phyloP scores from a whole-genome alignment of 2,113 vertebrate genomes.

The Seriola dumerili region DNA sequence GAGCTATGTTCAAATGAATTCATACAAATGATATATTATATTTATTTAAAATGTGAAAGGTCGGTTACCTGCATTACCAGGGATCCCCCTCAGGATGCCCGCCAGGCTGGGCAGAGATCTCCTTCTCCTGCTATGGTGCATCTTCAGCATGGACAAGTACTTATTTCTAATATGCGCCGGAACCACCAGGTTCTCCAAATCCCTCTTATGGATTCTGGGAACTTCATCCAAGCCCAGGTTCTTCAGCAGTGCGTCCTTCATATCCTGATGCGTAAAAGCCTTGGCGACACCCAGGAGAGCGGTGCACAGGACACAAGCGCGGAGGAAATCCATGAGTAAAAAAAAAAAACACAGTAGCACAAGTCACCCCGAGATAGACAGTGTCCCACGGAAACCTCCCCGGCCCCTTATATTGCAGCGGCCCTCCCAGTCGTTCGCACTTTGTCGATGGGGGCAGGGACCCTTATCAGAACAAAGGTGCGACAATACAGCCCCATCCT shows the following conservation, averaged over 20 bases:
- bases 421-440: slow-evolving; percentile 88
- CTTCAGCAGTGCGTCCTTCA: slow-evolving; percentile 88
- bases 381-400: slow-evolving; percentile 55
- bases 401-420: slow-evolving; percentile 79
- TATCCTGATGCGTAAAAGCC: slow-evolving; percentile 85
- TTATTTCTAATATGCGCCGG: slow-evolving; percentile 89
- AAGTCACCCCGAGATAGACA: slow-evolving; percentile 53
- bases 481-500: slow-evolving; percentile 84
- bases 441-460: slow-evolving; percentile 84
- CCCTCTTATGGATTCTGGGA: slow-evolving; percentile 87
- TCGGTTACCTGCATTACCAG: slow-evolving; percentile 88
- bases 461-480: slow-evolving; percentile 83
- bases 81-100: slow-evolving; percentile 90
- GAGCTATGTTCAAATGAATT: background rate
- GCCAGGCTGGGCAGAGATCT: slow-evolving; percentile 90
- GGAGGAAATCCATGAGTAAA: slow-evolving; percentile 78
- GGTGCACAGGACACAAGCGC: slow-evolving; percentile 72
- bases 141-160: slow-evolving; percentile 90
- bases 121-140: slow-evolving; percentile 88
- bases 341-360: slow-evolving; percentile 35
- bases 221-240: slow-evolving; percentile 88
- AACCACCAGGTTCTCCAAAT: slow-evolving; percentile 88
- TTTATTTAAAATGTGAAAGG: background rate
- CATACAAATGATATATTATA: background rate
- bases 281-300: slow-evolving; percentile 58